Evolutionary conservation across 1,140 invertebrate genomes (phyloP), one percentile per base, ranked within the genome.

Genomic region (Eulimnadia texana): DNA sequence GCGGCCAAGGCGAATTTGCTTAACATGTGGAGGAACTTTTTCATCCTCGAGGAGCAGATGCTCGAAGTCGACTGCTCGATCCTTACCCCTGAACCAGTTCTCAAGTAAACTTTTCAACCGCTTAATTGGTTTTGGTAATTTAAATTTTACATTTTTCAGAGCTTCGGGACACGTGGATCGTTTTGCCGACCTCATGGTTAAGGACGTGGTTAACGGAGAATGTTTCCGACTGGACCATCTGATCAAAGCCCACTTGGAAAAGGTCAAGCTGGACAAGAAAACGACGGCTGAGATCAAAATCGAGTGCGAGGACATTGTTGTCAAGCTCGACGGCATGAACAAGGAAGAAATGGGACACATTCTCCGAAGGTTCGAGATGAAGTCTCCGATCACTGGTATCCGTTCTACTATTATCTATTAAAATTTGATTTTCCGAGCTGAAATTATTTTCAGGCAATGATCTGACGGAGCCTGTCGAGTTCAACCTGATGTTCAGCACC

Each of bases 161-260:
- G 93, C 97, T 29, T 99, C 95, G 22, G 97, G 97, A 0, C 97
- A 99, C 75, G 94, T 99, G 0, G 97, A 99, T 68, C 80, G 95
- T 62, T 99, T 99, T 79, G 92, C 94, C 42, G 97, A 99, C 79
- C 82, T 96, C 52, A 99, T 99, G 96, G 95, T 98, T 0, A 99
- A 99, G 74, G 97, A 99, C 78, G 65, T 85, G 0, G 90, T 90
- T 70, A 93, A 80, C 66, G 97, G 96, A 6, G 95, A 98, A 71
- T 99, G 96, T 72, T 99, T 97, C 70, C 78, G 96, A 20, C 76
- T 98, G 25, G 96, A 99, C 75, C 96, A 99, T 78, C 78, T 99
- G n/a, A 98, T 99, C 64, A 98, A 99, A 79, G 87, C 88, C 59
- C 85, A 91, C 67, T 76, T 98, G 58, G 93, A 99, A 71, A 96